Base-by-base conservation (phyloP, 2,888 invertebrate species). In the Deilephila porcellus region DNA sequence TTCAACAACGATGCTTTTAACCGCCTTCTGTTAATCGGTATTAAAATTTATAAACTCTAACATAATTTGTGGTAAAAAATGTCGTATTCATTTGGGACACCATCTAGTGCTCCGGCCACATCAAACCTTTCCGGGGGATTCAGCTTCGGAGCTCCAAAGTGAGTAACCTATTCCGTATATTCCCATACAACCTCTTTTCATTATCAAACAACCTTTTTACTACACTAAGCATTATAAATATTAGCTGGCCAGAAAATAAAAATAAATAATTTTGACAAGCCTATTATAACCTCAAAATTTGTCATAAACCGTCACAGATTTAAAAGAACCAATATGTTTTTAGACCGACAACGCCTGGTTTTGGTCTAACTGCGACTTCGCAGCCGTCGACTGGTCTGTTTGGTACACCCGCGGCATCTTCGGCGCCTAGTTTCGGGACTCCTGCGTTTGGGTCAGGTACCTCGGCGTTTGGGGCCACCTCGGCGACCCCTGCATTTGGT, bases 111-210 rank as follows among this genome's bases (percentile, higher is more conserved):
- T 70, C 94, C 94, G 34, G 93, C 94, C n/a, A 87, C 90, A 34
- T 84, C 91, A 60, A 89, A 89, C 2, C 88, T 93, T 34, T 76
- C 88, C 5, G 86, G 88, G 52, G 92, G 95, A 20, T 95, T 95
- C 75, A 92, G 87, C 84, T 95, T 95, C 85, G 94, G 93, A 77
- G 92, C 90, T 78, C 91, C 89, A 82, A 95, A 94, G 94, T 95
- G 86, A 89, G 89, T 87, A 63, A 73, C 29, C 74, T 76, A 19
- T 76, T 71, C 60, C 56, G 52, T 20, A 37, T 14, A 52, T 25
- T 17, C 4, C 20, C 52, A 11, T 20, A 20, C 14, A 64, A 64
- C 11, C 45, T 64, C 37, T 34, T 52, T 64, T 37, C 20, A n/a
- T 34, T 11, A 11, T 25, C 19, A 64, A 37, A n/a, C 11, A 37